Percentiles rank a stretch among this genome's conserved stretches.
phyloP scores from a whole-genome alignment of 35 echinoderm and acorn worm genomes.

The Ophiothrix spiculata region DNA sequence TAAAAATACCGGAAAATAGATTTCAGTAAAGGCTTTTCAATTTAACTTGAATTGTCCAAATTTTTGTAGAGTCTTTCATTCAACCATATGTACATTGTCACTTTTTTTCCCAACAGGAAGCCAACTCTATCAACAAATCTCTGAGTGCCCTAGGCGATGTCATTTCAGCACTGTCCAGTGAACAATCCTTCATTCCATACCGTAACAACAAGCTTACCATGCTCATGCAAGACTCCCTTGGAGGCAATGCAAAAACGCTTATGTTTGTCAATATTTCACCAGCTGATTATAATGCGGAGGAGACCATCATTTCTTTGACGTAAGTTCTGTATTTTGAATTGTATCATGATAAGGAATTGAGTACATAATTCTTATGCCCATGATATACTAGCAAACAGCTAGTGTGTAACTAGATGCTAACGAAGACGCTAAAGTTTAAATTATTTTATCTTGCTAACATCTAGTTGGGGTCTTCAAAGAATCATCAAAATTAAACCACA shows the following conservation, averaged over 20 bases:
- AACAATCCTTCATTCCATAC: conserved; percentile 90
- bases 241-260: conserved; percentile 94
- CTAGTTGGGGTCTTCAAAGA: no score
- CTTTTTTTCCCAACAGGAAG: conserved; percentile 61
- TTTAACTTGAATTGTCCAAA: no score
- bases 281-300: conserved; percentile 95
- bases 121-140: conserved; percentile 97
- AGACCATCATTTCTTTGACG: conserved; percentile 94
- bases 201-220: conserved; percentile 98
- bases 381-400: no score
- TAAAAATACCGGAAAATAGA: no score
- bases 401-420: no score
- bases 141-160: conserved; percentile 93
- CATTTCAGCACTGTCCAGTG: conserved; percentile 84
- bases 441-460: no score
- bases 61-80: background rate
- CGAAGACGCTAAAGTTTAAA: no score
- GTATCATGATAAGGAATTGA: no score
- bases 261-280: conserved; percentile 99
- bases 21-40: no score
- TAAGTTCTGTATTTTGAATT: conserved; percentile 46
- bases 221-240: conserved; percentile 93
- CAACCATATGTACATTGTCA: background rate
- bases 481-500: no score
- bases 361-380: no score